These are phyloP conservation scores for Oncorhynchus clarkii DNA, from an alignment of 2,113 vertebrate species.

Conservation along the genomic window DNA sequence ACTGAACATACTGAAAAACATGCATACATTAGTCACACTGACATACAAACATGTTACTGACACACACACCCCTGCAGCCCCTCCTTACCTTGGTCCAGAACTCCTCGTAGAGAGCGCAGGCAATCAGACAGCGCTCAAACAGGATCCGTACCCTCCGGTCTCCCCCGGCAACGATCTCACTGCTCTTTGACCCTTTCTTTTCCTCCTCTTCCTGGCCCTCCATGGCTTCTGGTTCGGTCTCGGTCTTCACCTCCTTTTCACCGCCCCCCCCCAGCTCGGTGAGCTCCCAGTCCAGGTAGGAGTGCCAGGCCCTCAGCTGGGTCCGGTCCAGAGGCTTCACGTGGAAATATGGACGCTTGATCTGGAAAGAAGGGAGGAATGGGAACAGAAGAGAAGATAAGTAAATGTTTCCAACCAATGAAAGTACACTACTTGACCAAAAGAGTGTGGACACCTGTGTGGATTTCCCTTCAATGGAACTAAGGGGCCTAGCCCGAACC, in stretches of 20 bases:
- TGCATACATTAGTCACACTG: conserved; percentile 16
- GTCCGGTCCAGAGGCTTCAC: conserved; percentile 78
- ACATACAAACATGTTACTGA: not conserved
- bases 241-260: conserved; percentile 5
- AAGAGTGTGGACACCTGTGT: too few species aligned
- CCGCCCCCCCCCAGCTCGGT: conserved; percentile 40
- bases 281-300: conserved; percentile 82
- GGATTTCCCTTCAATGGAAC: too few species aligned
- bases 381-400: too few species aligned
- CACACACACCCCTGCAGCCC: not conserved
- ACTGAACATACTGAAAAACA: conserved; percentile 74
- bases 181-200: conserved; percentile 17
- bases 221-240: conserved; percentile 41
- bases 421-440: not conserved
- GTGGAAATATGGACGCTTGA: conserved; percentile 84
- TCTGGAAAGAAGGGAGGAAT: conserved; percentile 52
- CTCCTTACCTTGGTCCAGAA: conserved; percentile 81
- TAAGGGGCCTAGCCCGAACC: too few species aligned
- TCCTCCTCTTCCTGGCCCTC: conserved; percentile 20
- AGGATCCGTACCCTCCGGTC: conserved; percentile 75
- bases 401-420: not conserved
- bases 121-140: conserved; percentile 84
- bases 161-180: conserved; percentile 15
- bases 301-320: conserved; percentile 82
- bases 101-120: conserved; percentile 84